Evolutionary conservation across 2,888 invertebrate species (phyloP), one percentile per base, ranked within the genome.

Genomic region (Eristalis pertinax): DNA sequence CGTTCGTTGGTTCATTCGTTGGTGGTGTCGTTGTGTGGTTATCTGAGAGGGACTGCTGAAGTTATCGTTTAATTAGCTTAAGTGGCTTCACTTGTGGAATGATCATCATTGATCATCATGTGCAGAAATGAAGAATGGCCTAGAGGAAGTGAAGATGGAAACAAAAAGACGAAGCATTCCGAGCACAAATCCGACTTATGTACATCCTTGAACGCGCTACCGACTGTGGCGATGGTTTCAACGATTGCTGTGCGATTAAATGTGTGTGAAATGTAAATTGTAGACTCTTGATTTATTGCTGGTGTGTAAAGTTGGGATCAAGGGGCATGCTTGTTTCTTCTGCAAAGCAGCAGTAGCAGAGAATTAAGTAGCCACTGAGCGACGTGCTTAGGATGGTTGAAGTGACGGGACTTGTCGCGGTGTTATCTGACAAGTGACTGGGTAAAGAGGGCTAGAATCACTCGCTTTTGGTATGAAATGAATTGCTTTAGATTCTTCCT

Each of bases 51-150:
- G 62, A 10, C 63, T 63, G 32, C 38, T 32, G 22, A 58, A 64
- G 74, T 26, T 58, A 67, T 50, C 67, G 56, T 67, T 83, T 76
- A 76, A 43, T 60, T 70, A 75, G 58, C 43, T 76, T 72, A 68
- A 83, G 72, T 77, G 35, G 68, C 29, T 68, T 74, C 63, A 24
- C 60, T 56, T 63, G 68, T 63, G 76, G 56, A 50, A 60, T 29
- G 60, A 19, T 15, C 60, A 63, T 60, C 60, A 68, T 68, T 77
- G 60, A 77, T 69, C 68, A 26, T 60, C 68, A 26, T 60, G 13
- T 26, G 24, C 15, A 60, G 60, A 26, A 26, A 26, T 60, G 26
- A 60, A 60, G 26, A 60, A 50, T 50, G 50, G 50, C 19, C 50
- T 19, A 50, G 50, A 50, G 50, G 50, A 50, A 50, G 50, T 19